A percentile compares a stretch with the other conserved stretches of the same genome.
Evolutionary conservation across 2,113 vertebrate genomes (phyloP).

Genomic region (Salvelinus alpinus): DNA sequence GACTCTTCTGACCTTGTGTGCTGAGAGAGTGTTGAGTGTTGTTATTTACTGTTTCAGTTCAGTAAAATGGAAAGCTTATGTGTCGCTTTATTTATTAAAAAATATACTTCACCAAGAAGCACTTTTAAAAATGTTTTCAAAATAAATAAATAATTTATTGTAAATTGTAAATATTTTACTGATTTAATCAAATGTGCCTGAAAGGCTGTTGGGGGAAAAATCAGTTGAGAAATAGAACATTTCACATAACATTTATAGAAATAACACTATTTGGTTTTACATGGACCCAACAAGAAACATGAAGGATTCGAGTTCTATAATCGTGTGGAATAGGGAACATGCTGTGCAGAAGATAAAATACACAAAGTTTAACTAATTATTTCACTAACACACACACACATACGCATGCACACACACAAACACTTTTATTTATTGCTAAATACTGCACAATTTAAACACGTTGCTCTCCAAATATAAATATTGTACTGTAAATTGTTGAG

Average conservation of each 20-base stretch:
- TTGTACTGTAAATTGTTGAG: too few species aligned
- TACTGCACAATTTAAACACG: too few species aligned
- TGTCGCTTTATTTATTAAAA: conserved; percentile 92
- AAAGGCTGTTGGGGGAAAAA: conserved; percentile 30
- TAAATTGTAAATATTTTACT: conserved; percentile 84
- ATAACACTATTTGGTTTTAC: not conserved
- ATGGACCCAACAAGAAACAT: not conserved
- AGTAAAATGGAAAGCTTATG: conserved; percentile 37
- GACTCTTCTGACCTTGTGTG: conserved; percentile 11
- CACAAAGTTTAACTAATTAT: not conserved
- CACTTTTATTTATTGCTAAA: too few species aligned
- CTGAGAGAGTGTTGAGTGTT: conserved; percentile 49
- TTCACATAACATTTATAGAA: not conserved
- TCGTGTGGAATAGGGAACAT: conserved; percentile 41
- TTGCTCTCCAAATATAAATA: too few species aligned
- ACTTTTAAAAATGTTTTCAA: conserved; percentile 96
- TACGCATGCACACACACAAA: not conserved
- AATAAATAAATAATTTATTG: conserved; percentile 84
- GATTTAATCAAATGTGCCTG: conserved; percentile 62
- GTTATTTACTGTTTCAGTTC: conserved; percentile 49
- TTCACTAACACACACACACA: conserved; percentile 15
- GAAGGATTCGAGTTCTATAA: not conserved
- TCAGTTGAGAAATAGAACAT: not conserved
- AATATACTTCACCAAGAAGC: conserved; percentile 84
- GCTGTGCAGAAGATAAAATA: not conserved